Evolutionary conservation across 2,113 vertebrate genomes (phyloP).

Genomic region (Castor canadensis): DNA sequence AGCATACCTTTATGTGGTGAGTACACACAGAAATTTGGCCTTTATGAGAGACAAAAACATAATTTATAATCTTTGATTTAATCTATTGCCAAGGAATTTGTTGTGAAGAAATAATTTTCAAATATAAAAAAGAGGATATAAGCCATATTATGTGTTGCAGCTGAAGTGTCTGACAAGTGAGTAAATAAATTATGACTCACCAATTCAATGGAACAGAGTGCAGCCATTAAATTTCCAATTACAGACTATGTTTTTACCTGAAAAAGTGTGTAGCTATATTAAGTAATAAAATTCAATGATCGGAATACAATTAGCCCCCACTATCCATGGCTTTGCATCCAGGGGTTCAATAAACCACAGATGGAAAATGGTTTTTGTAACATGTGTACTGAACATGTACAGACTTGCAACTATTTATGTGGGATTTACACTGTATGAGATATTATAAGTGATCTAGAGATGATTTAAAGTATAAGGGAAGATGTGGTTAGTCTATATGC

Average conservation of each 20-base stretch:
- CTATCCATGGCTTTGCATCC: not conserved
- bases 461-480: not conserved
- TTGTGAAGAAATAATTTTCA: not conserved
- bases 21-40: not conserved
- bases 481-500: not conserved
- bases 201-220: not conserved
- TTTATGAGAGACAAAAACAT: not conserved
- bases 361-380: not conserved
- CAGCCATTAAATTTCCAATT: constrained; percentile 20
- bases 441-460: not conserved
- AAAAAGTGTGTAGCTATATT: not conserved
- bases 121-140: not conserved
- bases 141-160: not conserved
- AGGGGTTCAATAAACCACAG: not conserved
- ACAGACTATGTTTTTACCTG: not conserved
- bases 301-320: not conserved
- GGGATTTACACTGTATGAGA: not conserved
- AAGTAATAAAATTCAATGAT: constrained; percentile 18
- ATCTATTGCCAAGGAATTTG: not conserved
- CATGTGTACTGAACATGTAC: not conserved
- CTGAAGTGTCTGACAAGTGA: not conserved
- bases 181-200: not conserved
- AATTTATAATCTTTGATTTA: not conserved
- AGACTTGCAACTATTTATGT: not conserved
- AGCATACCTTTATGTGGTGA: accelerated